Evolutionary conservation across 2,888 invertebrate species (phyloP).

Genomic region (Ametastegia equiseti): DNA sequence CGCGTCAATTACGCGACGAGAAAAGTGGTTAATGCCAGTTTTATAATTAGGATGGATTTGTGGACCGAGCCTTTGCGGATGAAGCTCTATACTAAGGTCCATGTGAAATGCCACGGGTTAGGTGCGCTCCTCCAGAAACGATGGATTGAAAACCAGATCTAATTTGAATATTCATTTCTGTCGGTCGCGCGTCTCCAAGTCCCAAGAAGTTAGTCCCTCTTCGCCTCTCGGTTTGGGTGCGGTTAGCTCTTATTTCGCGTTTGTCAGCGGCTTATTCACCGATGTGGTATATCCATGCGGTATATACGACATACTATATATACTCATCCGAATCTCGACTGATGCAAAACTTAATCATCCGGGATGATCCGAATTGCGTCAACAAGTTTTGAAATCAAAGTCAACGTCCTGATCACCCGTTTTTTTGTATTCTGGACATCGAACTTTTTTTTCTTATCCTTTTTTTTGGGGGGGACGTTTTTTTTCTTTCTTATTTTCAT

Average conservation of each 20-base stretch:
- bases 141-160: slow-evolving; percentile 42
- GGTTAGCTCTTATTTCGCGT: slow-evolving; percentile 47
- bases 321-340: not conserved
- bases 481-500: not conserved
- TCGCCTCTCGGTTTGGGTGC: slow-evolving; percentile 32
- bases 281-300: not conserved
- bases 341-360: slow-evolving; percentile 45
- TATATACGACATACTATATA: not conserved
- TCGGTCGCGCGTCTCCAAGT: not conserved
- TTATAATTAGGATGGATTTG: slow-evolving; percentile 34
- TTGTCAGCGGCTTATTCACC: slow-evolving; percentile 38
- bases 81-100: not conserved
- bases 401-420: slow-evolving; percentile 32
- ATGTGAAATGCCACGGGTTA: slow-evolving; percentile 14
- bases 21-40: slow-evolving; percentile 1
- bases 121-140: slow-evolving; percentile 36
- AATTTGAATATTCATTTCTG: slow-evolving; percentile 45
- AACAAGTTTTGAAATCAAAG: slow-evolving; percentile 37
- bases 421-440: not conserved
- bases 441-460: not conserved
- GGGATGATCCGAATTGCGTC: slow-evolving; percentile 43
- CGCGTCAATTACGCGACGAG: not conserved
- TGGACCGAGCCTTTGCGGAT: not conserved
- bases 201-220: not conserved
- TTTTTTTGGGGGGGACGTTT: too few species aligned